These are phyloP conservation scores for Diplosoma virens DNA, from an alignment of 23 tunicate species.

Conservation along the genomic window DNA sequence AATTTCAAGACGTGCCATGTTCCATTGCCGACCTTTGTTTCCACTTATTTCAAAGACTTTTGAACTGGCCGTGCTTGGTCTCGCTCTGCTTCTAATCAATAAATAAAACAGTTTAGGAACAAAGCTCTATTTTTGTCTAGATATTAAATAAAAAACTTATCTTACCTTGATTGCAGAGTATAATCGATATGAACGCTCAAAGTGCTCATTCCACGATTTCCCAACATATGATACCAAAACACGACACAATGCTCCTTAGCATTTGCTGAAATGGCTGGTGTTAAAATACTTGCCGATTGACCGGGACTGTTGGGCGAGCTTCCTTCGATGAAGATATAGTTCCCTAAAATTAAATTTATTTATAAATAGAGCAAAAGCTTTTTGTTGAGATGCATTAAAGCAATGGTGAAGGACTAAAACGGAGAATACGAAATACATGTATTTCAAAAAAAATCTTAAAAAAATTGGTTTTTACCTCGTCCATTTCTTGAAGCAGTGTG, in stretches of 20 bases:
- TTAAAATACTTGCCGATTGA: not conserved
- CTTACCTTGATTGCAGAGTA: not conserved
- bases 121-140: no score
- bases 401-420: no score
- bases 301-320: not conserved
- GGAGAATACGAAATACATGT: no score
- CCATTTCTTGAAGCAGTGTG: slow-evolving; percentile 48
- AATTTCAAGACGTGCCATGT: not conserved
- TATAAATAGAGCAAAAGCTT: no score
- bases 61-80: no score
- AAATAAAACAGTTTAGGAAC: no score
- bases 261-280: not conserved
- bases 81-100: no score
- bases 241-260: not conserved
- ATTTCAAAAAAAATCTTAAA: no score
- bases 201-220: not conserved
- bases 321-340: not conserved
- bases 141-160: no score
- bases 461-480: no score
- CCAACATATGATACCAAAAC: not conserved
- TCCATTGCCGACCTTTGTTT: slow-evolving; percentile 4
- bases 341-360: no score
- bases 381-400: no score
- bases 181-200: not conserved
- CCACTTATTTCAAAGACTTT: not conserved